Evolutionary conservation across 2,888 invertebrate species (phyloP).

Genomic region (Aleiodes leptofemur): DNA sequence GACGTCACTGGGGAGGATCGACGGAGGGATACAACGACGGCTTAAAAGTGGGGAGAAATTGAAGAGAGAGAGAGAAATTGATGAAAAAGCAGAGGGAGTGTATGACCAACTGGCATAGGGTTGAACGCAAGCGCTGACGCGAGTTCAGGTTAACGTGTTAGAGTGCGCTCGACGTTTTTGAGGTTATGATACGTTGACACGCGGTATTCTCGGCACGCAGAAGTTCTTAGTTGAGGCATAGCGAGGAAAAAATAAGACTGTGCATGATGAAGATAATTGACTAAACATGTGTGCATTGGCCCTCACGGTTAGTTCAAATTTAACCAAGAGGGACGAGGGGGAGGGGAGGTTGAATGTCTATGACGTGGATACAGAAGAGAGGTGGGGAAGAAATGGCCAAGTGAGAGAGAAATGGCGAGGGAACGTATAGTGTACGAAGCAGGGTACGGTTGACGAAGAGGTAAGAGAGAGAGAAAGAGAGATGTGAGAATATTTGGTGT

Average conservation of each 20-base stretch:
- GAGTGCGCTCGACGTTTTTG: constrained; percentile 7
- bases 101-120: background rate
- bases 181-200: constrained; percentile 27
- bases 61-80: constrained; percentile 8
- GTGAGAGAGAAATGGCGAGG: constrained; percentile 30
- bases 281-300: constrained; percentile 5
- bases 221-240: constrained; percentile 13
- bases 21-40: constrained; percentile 9
- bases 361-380: background rate
- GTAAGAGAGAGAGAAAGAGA: constrained; percentile 14
- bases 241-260: background rate
- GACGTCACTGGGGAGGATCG: constrained; percentile 64
- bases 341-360: background rate
- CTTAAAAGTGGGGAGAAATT: constrained; percentile 36
- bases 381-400: background rate
- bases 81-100: constrained; percentile 20
- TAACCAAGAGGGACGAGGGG: background rate
- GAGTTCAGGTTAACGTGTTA: constrained; percentile 23
- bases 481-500: constrained; percentile 30
- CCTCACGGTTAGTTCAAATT: background rate
- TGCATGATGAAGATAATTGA: background rate
- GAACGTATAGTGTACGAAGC: constrained; percentile 31
- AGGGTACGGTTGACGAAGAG: constrained; percentile 27
- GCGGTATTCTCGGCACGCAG: constrained; percentile 6
- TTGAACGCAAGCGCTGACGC: constrained; percentile 28